Evolutionary conservation across 2,888 invertebrate species (phyloP).

Genomic region (Sinhomidia bicolor): DNA sequence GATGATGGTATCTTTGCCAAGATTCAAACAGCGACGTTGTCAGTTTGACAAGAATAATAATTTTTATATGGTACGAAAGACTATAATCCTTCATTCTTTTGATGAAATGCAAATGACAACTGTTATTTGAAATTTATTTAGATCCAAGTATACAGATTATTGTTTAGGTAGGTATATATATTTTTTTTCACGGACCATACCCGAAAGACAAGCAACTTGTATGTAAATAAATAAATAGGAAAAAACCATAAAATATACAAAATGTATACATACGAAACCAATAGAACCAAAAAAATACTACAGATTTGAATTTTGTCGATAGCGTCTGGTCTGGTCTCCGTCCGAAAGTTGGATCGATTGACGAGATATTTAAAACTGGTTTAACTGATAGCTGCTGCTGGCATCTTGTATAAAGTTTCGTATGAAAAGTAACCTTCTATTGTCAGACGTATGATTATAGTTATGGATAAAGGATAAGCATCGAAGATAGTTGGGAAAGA

Average conservation of each 20-base stretch:
- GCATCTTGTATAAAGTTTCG: not conserved
- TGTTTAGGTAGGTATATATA: not conserved
- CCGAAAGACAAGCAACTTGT: not conserved
- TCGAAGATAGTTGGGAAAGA: not conserved
- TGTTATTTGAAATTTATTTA: conserved; percentile 14
- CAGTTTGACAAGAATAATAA: not conserved
- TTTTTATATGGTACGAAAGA: not conserved
- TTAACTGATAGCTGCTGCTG: conserved; percentile 31
- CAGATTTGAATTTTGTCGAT: conserved; percentile 13
- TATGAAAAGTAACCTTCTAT: not conserved
- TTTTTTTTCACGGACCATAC: not conserved
- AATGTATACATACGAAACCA: not conserved
- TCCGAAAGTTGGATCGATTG: conserved; percentile 49
- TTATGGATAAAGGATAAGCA: not conserved
- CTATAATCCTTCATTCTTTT: conserved; percentile 19
- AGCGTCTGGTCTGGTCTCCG: not conserved
- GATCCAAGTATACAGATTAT: not conserved
- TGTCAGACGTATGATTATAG: not conserved
- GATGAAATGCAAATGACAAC: conserved; percentile 41
- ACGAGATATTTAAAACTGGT: conserved; percentile 63
- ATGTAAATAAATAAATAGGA: not conserved
- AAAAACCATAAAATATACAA: not conserved
- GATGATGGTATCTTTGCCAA: conserved; percentile 9
- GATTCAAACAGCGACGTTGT: not conserved
- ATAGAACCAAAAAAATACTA: not conserved